Conservation (phyloP, 2,888 invertebrate genomes). For the Agapetus fuscipes region DNA sequence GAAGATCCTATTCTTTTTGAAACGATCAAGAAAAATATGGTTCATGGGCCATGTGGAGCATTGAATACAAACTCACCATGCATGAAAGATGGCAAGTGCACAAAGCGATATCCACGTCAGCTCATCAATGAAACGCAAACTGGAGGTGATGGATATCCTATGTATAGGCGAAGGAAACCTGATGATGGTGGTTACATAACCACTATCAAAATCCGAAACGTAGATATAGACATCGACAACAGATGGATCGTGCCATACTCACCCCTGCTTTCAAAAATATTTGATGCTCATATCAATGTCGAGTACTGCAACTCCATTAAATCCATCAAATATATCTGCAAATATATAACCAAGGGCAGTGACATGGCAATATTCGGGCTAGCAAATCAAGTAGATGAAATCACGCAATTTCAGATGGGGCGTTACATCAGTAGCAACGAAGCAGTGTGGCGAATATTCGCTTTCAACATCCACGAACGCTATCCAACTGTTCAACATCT, state of each 20-base stretch:
- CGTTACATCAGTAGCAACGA: conserved; percentile 22
- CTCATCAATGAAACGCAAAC: conserved; percentile 21
- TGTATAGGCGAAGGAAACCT: conserved; percentile 23
- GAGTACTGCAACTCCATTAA: too few species aligned
- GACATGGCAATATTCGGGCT: conserved; percentile 1
- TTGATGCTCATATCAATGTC: too few species aligned
- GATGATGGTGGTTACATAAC: conserved; percentile 17
- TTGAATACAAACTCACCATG: conserved; percentile 15
- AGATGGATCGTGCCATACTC: background rate
- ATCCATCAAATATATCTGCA: too few species aligned
- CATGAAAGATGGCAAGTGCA: conserved; percentile 24
- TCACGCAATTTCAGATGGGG: conserved; percentile 21
- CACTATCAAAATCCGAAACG: background rate
- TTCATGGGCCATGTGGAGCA: conserved; percentile 18
- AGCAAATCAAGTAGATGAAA: too few species aligned
- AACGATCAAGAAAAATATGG: conserved; percentile 2
- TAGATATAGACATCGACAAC: background rate
- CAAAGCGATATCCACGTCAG: conserved; percentile 24
- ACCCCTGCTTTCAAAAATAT: too few species aligned
- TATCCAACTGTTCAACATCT: conserved; percentile 23
- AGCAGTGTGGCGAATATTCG: conserved; percentile 23
- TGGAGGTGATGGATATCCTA: conserved; percentile 25
- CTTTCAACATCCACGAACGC: conserved; percentile 24
- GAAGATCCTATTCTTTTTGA: conserved; percentile 13
- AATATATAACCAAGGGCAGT: conserved; percentile 1